These are phyloP conservation scores for Coracias cyanogaster DNA, from an alignment of 2,797 vertebrate genomes.

Conservation along the genomic window DNA sequence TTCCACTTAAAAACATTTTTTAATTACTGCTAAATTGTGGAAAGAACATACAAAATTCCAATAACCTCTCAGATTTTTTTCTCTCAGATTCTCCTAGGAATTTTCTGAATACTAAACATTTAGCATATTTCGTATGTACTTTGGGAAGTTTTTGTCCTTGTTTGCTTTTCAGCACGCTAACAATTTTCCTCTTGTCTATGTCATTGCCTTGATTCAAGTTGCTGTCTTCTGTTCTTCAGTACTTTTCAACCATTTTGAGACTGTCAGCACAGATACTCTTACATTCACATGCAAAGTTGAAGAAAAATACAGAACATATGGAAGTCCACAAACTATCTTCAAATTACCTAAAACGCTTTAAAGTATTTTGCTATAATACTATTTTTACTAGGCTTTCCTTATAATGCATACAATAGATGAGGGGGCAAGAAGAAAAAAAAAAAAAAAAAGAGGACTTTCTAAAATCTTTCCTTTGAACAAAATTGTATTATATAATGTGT, in stretches of 20 bases:
- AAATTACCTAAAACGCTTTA: neutral
- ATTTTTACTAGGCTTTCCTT: neutral
- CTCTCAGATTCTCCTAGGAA: neutral
- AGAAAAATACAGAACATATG: neutral
- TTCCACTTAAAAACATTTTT: neutral
- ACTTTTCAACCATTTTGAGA: neutral
- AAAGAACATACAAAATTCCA: neutral
- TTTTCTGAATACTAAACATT: neutral
- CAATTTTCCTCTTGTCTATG: neutral
- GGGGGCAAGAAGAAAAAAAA: neutral
- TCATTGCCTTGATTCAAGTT: neutral
- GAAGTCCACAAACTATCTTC: neutral
- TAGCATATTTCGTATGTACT: neutral
- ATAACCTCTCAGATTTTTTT: neutral
- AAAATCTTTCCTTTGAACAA: slow-evolving; percentile 4
- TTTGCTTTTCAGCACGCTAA: neutral
- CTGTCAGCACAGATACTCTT: neutral
- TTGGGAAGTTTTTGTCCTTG: neutral
- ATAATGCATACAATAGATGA: neutral
- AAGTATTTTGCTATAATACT: neutral
- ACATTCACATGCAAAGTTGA: neutral
- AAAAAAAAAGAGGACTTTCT: neutral
- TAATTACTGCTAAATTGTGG: neutral
- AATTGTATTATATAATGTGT: neutral
- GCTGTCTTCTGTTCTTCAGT: neutral